Evolutionary conservation across 2,888 invertebrate species (phyloP), one percentile per base, ranked within the genome.

Genomic region (Amiota minor): DNA sequence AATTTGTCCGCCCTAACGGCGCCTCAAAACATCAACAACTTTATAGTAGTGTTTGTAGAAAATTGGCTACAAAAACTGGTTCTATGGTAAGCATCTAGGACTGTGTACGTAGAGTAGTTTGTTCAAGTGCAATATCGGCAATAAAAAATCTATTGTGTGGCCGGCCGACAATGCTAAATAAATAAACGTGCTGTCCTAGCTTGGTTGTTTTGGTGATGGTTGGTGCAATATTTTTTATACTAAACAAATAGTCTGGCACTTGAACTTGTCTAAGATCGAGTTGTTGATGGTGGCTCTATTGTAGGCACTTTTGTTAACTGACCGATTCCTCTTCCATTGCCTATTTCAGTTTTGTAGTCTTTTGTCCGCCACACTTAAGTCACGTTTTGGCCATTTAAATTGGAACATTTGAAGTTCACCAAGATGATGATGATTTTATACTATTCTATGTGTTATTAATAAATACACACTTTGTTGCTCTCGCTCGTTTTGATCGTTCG

Each of bases 351-450:
- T 9, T 71, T 62, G 50, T 71, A 18, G 18, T 72, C n/a, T 18
- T 59, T 50, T 61, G 56, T 47, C n/a, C 18, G 59, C 59, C 11
- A 20, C 45, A 46, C 56, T 67, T 10, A 45, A 75, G 80, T 80
- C 81, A 81, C 81, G 81, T 76, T 81, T 79, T 76, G 69, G 71
- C 72, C 81, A 80, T 80, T 80, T 78, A 75, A 76, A 78, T 67
- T 69, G 78, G 56, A 69, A 62, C 53, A n/a, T 59, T 69, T 61
- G 46, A 45, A 59, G 68, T 50, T 71, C 18, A 59, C 18, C 46
- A 12, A 45, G 20, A 49, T 45, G 23, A 68, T 47, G 16, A 53
- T 20, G 20, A 59, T 20, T 59, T 59, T 59, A 20, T 59, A 10
- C 65, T 16, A 45, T 47, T 46, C 45, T 16, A 65, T 65, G n/a